Evolutionary conservation across 1,140 invertebrate genomes (phyloP).

Genomic region (Cyphomyrmex costatus): DNA sequence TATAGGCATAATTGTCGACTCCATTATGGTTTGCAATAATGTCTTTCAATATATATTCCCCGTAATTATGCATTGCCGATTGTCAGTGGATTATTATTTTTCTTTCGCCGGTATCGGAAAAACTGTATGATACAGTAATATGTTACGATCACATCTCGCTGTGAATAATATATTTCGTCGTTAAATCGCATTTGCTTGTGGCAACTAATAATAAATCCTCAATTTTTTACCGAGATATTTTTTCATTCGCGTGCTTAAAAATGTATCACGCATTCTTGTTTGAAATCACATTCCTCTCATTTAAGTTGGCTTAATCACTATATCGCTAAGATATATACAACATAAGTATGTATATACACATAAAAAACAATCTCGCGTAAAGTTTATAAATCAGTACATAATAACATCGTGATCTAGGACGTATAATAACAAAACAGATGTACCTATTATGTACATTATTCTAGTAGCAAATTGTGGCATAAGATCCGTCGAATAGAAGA

Average conservation of each 20-base stretch:
- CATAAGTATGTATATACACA: background rate
- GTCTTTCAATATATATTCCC: background rate
- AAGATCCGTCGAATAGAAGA: conserved; percentile 11
- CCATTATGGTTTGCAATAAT: background rate
- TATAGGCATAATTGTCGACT: conserved; percentile 9
- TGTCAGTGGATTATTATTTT: conserved; percentile 35
- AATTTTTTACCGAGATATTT: conserved; percentile 41
- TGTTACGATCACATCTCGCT: conserved; percentile 23
- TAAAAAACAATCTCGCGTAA: background rate
- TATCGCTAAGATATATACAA: conserved; percentile 14
- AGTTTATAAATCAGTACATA: background rate
- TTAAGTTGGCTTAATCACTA: conserved; percentile 39
- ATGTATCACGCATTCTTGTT: conserved; percentile 5
- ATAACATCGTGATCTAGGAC: background rate
- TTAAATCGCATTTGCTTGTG: conserved; percentile 34
- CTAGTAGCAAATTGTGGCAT: too few relatives aligned
- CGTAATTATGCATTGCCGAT: conserved; percentile 20
- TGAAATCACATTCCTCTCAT: conserved; percentile 44
- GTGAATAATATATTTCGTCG: conserved; percentile 14
- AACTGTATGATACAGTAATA: conserved; percentile 29
- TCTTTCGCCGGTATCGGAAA: conserved; percentile 2
- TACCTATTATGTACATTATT: too few relatives aligned
- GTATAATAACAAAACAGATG: background rate
- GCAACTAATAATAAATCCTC: conserved; percentile 58
- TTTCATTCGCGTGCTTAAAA: conserved; percentile 25